Evolutionary conservation across 2,113 vertebrate species (phyloP).

Genomic region (Perognathus longimembris): DNA sequence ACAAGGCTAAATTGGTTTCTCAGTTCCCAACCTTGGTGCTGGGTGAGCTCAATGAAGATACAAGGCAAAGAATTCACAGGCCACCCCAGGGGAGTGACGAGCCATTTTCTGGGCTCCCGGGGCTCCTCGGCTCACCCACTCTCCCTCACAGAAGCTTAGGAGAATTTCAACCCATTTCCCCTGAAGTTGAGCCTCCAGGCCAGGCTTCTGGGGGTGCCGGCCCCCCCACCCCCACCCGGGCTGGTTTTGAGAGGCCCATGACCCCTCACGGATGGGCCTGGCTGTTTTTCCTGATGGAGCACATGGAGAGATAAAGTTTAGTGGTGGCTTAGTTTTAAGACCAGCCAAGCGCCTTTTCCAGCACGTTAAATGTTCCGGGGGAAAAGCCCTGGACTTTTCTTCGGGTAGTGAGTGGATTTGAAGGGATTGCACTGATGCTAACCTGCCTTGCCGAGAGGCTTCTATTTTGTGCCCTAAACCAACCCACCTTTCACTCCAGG

Average conservation of each 20-base stretch:
- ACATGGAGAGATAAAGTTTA: not conserved
- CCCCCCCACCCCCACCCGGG: no score
- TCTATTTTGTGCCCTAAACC: not conserved
- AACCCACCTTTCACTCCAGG: not conserved
- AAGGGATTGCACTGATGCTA: not conserved
- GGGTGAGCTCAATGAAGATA: not conserved
- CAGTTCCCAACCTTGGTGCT: accelerated
- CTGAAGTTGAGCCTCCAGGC: not conserved
- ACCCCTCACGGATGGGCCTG: not conserved
- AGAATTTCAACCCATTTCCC: not conserved
- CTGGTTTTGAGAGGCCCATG: not conserved
- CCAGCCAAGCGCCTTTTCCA: not conserved
- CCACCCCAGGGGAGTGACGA: not conserved
- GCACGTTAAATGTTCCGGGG: not conserved
- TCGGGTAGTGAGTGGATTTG: not conserved
- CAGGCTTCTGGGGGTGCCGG: not conserved
- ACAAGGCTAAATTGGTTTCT: not conserved
- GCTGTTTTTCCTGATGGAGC: not conserved
- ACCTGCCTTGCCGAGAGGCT: not conserved
- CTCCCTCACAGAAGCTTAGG: not conserved
- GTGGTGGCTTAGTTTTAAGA: not conserved
- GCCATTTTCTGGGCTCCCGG: not conserved
- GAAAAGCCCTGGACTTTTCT: not conserved
- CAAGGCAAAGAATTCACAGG: accelerated
- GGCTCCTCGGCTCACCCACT: not conserved